phyloP scores from a whole-genome alignment of 2,888 invertebrate species.

The Cheiracanthium punctorium region DNA sequence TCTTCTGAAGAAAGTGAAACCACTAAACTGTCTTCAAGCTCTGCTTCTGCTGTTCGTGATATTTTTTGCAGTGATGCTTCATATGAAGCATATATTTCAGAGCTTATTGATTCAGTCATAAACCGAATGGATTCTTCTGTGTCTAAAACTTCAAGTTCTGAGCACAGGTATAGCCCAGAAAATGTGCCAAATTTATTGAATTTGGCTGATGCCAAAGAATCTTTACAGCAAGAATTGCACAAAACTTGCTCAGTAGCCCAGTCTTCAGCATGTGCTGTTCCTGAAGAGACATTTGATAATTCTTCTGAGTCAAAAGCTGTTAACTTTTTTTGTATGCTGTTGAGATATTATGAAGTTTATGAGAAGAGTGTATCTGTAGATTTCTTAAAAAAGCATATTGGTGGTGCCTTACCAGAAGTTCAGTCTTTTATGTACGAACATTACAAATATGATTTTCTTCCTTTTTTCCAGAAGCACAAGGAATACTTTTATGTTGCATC shows the following conservation, averaged over 20 bases:
- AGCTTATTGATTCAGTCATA: not conserved
- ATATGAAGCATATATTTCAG: not conserved
- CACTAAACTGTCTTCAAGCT: too few relatives aligned
- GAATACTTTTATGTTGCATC: conserved; percentile 17
- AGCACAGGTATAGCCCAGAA: too few relatives aligned
- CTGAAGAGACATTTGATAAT: too few relatives aligned
- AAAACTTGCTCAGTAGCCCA: not conserved
- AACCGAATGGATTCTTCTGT: too few relatives aligned
- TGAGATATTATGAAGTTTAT: not conserved
- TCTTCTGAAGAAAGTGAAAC: too few relatives aligned
- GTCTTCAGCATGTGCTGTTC: too few relatives aligned
- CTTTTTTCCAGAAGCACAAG: conserved; percentile 13
- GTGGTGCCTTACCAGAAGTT: not conserved
- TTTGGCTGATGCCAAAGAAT: too few relatives aligned
- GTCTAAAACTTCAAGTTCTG: too few relatives aligned
- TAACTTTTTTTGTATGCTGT: conserved; percentile 26
- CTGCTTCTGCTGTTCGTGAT: too few relatives aligned
- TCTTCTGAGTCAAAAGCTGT: too few relatives aligned
- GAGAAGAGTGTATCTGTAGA: not conserved
- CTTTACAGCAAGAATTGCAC: not conserved
- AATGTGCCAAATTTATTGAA: too few relatives aligned
- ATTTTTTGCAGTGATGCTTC: too few relatives aligned
- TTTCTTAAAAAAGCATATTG: not conserved
- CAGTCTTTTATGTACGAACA: not conserved
- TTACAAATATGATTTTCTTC: conserved; percentile 4